Base-by-base conservation (phyloP, 1,140 invertebrate genomes). In the Arctopsyche grandis region DNA sequence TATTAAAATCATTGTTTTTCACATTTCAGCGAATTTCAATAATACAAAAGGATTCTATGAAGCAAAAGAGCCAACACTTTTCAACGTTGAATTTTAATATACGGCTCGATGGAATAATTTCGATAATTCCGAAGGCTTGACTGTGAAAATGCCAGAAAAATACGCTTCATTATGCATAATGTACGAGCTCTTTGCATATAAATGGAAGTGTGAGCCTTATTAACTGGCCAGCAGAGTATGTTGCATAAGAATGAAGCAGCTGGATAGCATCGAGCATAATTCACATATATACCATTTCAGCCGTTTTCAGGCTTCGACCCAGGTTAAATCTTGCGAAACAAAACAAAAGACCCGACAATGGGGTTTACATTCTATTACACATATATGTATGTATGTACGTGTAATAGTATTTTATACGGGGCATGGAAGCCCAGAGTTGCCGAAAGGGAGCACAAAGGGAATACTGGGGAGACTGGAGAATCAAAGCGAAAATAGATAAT, bases 401-500 rank as follows among this genome's bases (percentile, higher is more conserved):
- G 12, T 46, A 12, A 46, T 7, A 46, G 29, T 38, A 38, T 38
- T 38, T 1, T 38, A 38, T 38, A 7, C n/a, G n/a, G n/a, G n/a
- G n/a, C n/a, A n/a, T 38, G 29, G 29, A 38, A 38, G 29, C 29
- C 29, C 29, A 38, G 29, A 38, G 29, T 38, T 38, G 29, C 3
- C 16, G 63, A 66, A 26, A 66, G 10, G 24, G 21, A 63, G 12
- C 7, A 63, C 9, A 63, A 19, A 63, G 12, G 48, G 16, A 52
- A 52, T 38, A 19, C 56, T 3, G 16, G 19, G 56, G 22, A 26
- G 22, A 52, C 10, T 14, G 12, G 16, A 10, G 63, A 66, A 66
- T 66, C 63, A 66, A 66, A 66, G 24, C 63, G 63, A 66, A 66
- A 66, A 66, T 66, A 66, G 63, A 66, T 66, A 66, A 66, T 29